Conservation (phyloP, 37 sponge, comb jelly and placozoan species). For the Ianthella basta region DNA sequence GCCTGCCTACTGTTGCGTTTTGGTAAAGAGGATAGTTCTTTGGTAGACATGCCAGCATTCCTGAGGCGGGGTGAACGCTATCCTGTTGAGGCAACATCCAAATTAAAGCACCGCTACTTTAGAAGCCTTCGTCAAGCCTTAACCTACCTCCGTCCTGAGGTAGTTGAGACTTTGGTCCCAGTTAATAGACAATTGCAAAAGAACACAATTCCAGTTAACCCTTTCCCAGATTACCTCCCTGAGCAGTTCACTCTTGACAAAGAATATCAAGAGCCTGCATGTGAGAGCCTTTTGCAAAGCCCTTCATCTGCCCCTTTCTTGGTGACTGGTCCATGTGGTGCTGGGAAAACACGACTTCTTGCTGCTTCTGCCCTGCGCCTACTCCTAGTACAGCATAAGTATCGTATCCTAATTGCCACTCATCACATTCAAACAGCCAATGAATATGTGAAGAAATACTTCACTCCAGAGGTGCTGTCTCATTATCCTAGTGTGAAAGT, state of each 20-base stretch:
- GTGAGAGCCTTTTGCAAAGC: conserved; percentile 29
- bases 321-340: conserved; percentile 72
- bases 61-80: not conserved
- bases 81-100: conserved; percentile 36
- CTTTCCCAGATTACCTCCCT: no score
- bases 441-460: conserved; percentile 50
- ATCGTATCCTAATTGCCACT: conserved; percentile 61
- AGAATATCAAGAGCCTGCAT: conserved; percentile 25
- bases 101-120: conserved; percentile 69
- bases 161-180: conserved; percentile 50
- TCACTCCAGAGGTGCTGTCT: conserved; percentile 31
- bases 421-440: conserved; percentile 74
- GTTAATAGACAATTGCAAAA: not conserved
- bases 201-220: conserved; percentile 9
- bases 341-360: conserved; percentile 76
- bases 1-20: not conserved
- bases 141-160: conserved; percentile 4
- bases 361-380: conserved; percentile 56
- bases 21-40: no score
- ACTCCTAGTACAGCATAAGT: not conserved
- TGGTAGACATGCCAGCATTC: not conserved
- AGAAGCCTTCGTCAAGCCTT: conserved; percentile 48
- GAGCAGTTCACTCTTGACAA: not conserved
- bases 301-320: conserved; percentile 50
- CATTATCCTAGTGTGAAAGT: not conserved